A percentile compares a stretch with the other conserved stretches of the same genome.
Evolutionary conservation across 2,113 vertebrate species (phyloP).

Genomic region (Chrysemys picta): DNA sequence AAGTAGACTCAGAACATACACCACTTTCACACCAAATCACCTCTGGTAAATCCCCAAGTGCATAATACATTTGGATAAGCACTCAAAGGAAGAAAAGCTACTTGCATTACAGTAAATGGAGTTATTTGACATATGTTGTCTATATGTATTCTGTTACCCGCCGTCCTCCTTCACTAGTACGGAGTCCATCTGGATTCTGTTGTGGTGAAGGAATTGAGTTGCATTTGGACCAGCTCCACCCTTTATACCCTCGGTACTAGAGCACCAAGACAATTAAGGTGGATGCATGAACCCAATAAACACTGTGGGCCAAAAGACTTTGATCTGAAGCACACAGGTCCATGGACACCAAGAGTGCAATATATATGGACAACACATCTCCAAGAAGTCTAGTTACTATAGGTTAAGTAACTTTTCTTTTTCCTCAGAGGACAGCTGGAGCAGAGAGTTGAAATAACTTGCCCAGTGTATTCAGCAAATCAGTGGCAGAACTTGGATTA

Average conservation of each 20-base stretch:
- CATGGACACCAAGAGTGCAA: not conserved
- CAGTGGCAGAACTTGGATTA: not conserved
- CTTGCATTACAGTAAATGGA: not conserved
- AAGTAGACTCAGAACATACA: not conserved
- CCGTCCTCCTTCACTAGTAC: not conserved
- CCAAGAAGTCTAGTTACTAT: not conserved
- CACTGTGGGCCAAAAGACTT: not conserved
- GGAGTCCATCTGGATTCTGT: not conserved
- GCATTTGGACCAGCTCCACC: not conserved
- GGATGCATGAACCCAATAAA: not conserved
- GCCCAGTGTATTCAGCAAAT: not conserved
- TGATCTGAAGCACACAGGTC: not conserved
- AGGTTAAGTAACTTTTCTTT: not conserved
- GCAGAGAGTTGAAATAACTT: not conserved
- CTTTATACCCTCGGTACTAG: not conserved
- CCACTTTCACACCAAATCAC: not conserved
- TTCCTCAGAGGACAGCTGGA: not conserved
- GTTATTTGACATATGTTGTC: not conserved
- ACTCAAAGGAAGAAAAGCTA: not conserved
- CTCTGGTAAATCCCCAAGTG: not conserved
- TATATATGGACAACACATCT: not conserved
- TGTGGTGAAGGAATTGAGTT: not conserved
- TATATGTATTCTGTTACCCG: not conserved
- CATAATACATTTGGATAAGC: not conserved
- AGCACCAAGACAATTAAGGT: not conserved